Base-by-base conservation (phyloP, 2,797 vertebrate genomes). In the Pristis pectinata region DNA sequence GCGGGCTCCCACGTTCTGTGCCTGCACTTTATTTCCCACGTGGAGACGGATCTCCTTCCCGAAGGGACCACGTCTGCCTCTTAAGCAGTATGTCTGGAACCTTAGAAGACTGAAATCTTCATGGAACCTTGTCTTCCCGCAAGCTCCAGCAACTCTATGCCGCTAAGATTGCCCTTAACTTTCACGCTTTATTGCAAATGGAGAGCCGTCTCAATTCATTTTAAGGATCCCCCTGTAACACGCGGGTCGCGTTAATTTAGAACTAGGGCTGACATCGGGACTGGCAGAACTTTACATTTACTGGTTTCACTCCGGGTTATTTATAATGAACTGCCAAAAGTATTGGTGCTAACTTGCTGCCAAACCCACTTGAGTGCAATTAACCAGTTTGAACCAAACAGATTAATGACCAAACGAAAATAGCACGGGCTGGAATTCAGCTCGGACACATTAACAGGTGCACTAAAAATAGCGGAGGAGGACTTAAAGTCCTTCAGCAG, bases 381-480 rank as follows among this genome's bases (percentile, higher is more conserved):
- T 91, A 91, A 91, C n/a, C 59, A n/a, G 9, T 67, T 91, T 91
- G 59, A 67, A 67, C 64, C 91, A 91, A 91, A 91, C 61, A 67
- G 59, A 91, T 91, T 91, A 67, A 91, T 91, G 17, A 91, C 87
- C n/a, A 64, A 67, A 67, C 64, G 64, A 67, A 91, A 91, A 91
- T 91, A 91, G 87, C 59, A 37, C 22, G 41, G 61, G 61, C 17
- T 67, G 87, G 59, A 67, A 91, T 91, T 91, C 67, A 67, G 22
- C 61, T 91, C 59, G 19, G 64, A 67, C n/a, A 87, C n/a, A 91
- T 67, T 67, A 41, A 91, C 59, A 61, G 41, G 37, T 44, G 79
- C 79, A 22, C 79, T 22, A 91, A 91, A 91, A 91, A 91, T 67
- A 91, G 61, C 87, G 22, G 61, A 91, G 22, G 61, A 91, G n/a